phyloP scores from a whole-genome alignment of 2,797 vertebrate species.

The Sylvilagus floridanus region DNA sequence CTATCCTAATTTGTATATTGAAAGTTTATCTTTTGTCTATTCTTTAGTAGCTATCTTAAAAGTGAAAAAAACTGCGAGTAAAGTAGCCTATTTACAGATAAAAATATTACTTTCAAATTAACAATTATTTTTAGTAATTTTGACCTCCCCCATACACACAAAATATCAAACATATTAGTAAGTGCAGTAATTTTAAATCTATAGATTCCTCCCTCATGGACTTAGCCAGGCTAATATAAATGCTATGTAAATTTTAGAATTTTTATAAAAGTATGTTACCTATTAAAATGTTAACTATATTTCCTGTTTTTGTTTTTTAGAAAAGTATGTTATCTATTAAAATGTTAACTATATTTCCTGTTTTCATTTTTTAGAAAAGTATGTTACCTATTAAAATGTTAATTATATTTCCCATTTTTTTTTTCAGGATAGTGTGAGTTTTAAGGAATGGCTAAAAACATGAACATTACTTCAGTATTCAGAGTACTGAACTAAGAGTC shows the following conservation, averaged over 20 bases:
- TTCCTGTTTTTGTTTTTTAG: neutral
- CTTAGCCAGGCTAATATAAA: too few species aligned
- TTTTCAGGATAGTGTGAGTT: neutral
- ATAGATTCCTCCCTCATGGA: neutral
- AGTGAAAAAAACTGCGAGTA: neutral
- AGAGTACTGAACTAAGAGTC: neutral
- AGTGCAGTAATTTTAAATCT: slow-evolving; percentile 3
- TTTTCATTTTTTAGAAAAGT: neutral
- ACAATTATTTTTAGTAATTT: slow-evolving; percentile 26
- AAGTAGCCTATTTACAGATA: neutral
- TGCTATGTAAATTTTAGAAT: neutral
- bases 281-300: neutral
- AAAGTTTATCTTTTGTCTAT: neutral
- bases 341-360: too few species aligned
- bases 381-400: slow-evolving; percentile 9
- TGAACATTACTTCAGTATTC: slow-evolving; percentile 4
- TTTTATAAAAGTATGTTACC: neutral
- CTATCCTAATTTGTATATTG: slow-evolving; percentile 24
- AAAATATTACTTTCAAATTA: slow-evolving; percentile 43
- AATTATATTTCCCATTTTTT: neutral
- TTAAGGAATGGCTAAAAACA: neutral
- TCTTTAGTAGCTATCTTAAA: slow-evolving; percentile 11
- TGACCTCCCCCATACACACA: neutral
- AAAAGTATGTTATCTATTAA: neutral
- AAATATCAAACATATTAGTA: neutral